Conservation (phyloP, 2,113 vertebrate species). For the Taxidea taxus region DNA sequence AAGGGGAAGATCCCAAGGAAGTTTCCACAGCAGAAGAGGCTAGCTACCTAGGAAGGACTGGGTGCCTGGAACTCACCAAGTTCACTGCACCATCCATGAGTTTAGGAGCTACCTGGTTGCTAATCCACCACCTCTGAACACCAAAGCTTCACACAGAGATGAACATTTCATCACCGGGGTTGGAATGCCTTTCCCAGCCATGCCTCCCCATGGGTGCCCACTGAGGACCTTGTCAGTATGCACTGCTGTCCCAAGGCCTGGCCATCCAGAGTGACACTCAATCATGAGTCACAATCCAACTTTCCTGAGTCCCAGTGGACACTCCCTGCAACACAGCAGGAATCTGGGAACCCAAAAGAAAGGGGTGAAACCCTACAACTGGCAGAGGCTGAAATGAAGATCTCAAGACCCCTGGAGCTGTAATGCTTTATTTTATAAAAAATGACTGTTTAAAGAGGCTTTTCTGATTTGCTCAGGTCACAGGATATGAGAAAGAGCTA, state of each 20-base stretch:
- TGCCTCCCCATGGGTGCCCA: background rate
- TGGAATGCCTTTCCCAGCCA: background rate
- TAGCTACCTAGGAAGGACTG: background rate
- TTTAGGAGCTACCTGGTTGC: no score
- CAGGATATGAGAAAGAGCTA: background rate
- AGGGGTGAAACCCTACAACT: background rate
- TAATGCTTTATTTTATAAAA: background rate
- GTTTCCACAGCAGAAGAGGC: background rate
- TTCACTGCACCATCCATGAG: background rate
- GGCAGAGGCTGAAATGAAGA: background rate
- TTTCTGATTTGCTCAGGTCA: background rate
- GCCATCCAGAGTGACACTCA: background rate
- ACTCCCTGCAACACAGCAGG: background rate
- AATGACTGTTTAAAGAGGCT: background rate
- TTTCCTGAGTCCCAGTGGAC: background rate
- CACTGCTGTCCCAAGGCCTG: background rate
- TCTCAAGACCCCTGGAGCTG: background rate
- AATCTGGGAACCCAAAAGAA: background rate
- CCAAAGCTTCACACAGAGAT: background rate
- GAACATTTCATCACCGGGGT: background rate
- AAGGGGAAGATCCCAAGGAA: background rate
- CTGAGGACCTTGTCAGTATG: background rate
- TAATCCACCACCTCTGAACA: background rate
- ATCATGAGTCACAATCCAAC: background rate
- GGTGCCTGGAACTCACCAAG: background rate